Base-by-base conservation (phyloP, 2,888 invertebrate species). In the Acholoe squamosa region DNA sequence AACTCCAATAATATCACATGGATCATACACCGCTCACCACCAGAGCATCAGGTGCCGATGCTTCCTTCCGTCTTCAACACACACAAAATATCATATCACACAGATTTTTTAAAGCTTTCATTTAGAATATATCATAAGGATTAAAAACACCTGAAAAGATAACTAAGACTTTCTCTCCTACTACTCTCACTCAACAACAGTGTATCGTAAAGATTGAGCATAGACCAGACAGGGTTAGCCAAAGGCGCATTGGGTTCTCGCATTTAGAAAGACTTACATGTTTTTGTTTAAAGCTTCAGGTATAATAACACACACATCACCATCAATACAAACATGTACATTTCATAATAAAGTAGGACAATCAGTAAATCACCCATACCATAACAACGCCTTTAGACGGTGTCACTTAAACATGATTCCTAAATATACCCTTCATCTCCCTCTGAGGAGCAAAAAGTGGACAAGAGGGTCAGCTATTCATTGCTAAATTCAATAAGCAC, bases 1-100 rank as follows among this genome's bases (percentile, higher is more conserved):
- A 77, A 77, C 77, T 77, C 77, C 77, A 31, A 31, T 77, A 77
- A 77, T 77, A 77, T 77, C 77, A 77, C 77, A 77, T 77, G 77
- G 77, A 22, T 77, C 77, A 33, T 33, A 12, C 28, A 10, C 22
- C 33, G 7, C 33, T 10, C 77, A 10, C 31, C 77, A 33, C 77
- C 77, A 77, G 77, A 12, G n/a, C 67, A 25, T 19, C 12, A 33
- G 77, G n/a, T n/a, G 77, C 28, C 77, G 33, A 12, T 10, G 77
- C 33, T n/a, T 31, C 3, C 12, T 5, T 33, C 77, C 33, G 77
- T 77, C 31, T 31, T 33, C 33, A n/a, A n/a, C n/a, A 33, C 31
- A 33, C 77, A n/a, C 14, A 7, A 25, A 77, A 77, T 77, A 77
- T 77, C 77, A 77, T 33, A 77, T 77, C 10, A 77, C 77, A 33